Evolutionary conservation across 2,888 invertebrate genomes (phyloP), one percentile per base, ranked within the genome.

Genomic region (Leptopilina myrica): DNA sequence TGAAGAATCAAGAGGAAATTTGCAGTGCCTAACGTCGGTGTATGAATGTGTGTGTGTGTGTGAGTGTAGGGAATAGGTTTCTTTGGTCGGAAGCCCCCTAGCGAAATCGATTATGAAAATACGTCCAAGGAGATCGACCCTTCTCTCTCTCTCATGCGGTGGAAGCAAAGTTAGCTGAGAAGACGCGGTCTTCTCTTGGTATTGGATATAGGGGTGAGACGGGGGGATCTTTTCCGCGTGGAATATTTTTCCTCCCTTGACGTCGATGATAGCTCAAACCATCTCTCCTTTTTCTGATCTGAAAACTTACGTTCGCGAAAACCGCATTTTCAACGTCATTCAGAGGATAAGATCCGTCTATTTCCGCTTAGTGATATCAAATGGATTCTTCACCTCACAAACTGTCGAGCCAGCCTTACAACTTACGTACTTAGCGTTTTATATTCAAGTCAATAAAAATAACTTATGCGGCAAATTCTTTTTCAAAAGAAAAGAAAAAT

Each of bases 101-200:
- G 85, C 81, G 85, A 85, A 88, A 86, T 88, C 87, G 86, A 87
- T 86, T 87, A 87, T 87, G 87, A 87, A 87, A 88, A 87, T 87
- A 87, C 83, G 82, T 81, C 81, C 81, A 82, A 43, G 43, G 80
- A 77, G 33, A 82, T 83, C 81, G 84, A 76, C 78, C 81, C 80
- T 80, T 81, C 79, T 33, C 33, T 33, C 26, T 26, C 5, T 33
- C 33, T 2, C 33, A 33, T 33, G 33, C 33, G 33, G 80, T 79
- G 65, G 81, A 65, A 46, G 76, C 79, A 83, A 81, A 83, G 83
- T 81, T 83, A 83, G 78, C 79, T 66, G 78, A 79, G 79, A 78
- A 82, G 82, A 82, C 76, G 33, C 33, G 33, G 33, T 5, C 78
- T 20, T 69, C 49, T 69, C 49, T 46, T 69, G 49, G 49, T 69